Percentiles rank a stretch among this genome's conserved stretches.
Conservation (phyloP, 2,888 invertebrate genomes). For the Dendrolimus houi region DNA sequence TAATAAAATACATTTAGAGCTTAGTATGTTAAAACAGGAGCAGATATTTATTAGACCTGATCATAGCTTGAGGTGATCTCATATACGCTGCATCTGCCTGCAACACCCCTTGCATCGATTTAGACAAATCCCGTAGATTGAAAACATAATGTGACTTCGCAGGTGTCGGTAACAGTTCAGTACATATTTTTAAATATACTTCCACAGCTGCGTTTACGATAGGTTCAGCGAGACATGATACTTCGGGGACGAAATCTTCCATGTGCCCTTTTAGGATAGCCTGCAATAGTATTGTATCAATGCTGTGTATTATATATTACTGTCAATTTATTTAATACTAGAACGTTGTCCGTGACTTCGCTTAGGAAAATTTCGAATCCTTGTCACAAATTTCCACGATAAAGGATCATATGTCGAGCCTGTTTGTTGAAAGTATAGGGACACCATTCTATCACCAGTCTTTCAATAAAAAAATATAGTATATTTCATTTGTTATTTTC, state of each 20-base stretch:
- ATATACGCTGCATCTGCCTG: constrained; percentile 86
- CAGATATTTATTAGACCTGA: constrained; percentile 60
- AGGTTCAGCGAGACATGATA: constrained; percentile 80
- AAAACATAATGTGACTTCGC: constrained; percentile 95
- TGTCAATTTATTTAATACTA: too few species aligned
- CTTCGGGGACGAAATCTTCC: constrained; percentile 83
- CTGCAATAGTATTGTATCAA: constrained; percentile 32
- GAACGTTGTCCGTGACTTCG: too few species aligned
- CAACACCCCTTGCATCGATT: constrained; percentile 92
- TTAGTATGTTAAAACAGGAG: too few species aligned
- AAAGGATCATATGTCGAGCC: too few species aligned
- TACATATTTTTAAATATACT: constrained; percentile 86
- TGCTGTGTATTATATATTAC: too few species aligned
- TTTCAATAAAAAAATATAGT: too few species aligned
- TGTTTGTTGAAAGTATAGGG: too few species aligned
- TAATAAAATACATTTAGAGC: too few species aligned
- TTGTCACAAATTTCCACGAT: too few species aligned
- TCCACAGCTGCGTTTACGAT: constrained; percentile 91
- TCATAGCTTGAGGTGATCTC: constrained; percentile 80
- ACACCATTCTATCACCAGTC: too few species aligned
- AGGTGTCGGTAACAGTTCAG: constrained; percentile 91
- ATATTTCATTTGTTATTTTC: too few species aligned
- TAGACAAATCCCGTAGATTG: constrained; percentile 92
- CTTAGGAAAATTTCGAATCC: too few species aligned
- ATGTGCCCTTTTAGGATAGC: constrained; percentile 86